These are phyloP conservation scores for Eospalax fontanierii DNA, from an alignment of 2,797 vertebrate species.

Conservation along the genomic window DNA sequence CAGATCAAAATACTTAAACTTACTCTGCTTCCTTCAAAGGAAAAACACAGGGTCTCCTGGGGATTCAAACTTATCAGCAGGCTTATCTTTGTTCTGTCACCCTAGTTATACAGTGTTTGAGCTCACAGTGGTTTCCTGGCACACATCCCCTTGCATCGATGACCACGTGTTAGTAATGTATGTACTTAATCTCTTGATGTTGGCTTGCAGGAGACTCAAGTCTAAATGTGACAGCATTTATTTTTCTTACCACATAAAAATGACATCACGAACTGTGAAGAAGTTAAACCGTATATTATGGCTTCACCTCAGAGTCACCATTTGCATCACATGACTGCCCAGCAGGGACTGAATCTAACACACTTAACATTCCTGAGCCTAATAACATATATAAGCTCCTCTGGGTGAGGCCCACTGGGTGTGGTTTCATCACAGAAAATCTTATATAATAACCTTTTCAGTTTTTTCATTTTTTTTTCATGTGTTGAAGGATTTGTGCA, in stretches of 20 bases:
- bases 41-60: not conserved
- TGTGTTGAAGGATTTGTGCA: slow-evolving; percentile 87
- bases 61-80: slow-evolving; percentile 65
- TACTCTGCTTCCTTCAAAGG: slow-evolving; percentile 34
- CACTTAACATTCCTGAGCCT: slow-evolving; percentile 89
- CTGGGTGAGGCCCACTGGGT: slow-evolving; percentile 88
- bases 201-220: slow-evolving; percentile 75
- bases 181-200: slow-evolving; percentile 82
- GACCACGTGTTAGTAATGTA: slow-evolving; percentile 78
- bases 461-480: slow-evolving; percentile 89
- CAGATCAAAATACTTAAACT: slow-evolving; percentile 73
- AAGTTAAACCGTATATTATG: slow-evolving; percentile 84
- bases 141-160: slow-evolving; percentile 57
- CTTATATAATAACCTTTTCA: slow-evolving; percentile 90
- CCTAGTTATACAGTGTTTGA: slow-evolving; percentile 65
- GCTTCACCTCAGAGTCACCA: slow-evolving; percentile 83
- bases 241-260: slow-evolving; percentile 86
- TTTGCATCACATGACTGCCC: slow-evolving; percentile 86
- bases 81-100: slow-evolving; percentile 77
- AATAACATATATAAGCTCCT: slow-evolving; percentile 87
- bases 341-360: slow-evolving; percentile 88
- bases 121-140: slow-evolving; percentile 71
- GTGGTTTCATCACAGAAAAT: slow-evolving; percentile 88
- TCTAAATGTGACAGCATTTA: slow-evolving; percentile 83
- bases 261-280: slow-evolving; percentile 85